Evolutionary conservation across 2,888 invertebrate genomes (phyloP).

Genomic region (Drosophila emarginata): DNA sequence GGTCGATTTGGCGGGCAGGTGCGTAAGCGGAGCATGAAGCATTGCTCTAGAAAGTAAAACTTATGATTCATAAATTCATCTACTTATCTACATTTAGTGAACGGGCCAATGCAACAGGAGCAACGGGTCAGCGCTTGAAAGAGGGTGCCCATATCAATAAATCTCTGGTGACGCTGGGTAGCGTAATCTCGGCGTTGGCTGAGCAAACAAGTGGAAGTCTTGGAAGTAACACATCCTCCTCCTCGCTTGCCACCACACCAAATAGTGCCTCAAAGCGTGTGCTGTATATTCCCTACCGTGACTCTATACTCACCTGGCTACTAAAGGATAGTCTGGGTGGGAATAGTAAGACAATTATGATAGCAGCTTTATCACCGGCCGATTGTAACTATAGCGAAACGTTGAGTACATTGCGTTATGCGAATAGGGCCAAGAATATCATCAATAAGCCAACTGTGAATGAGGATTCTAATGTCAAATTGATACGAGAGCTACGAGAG

Average conservation of each 20-base stretch:
- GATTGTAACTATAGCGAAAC: conserved; percentile 95
- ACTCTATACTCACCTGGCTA: conserved; percentile 94
- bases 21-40: conserved; percentile 65
- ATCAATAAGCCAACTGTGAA: conserved; percentile 95
- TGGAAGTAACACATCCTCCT: conserved; percentile 46
- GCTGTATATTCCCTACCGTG: conserved; percentile 93
- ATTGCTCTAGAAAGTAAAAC: conserved; percentile 9
- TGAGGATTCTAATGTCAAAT: conserved; percentile 94
- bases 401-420: conserved; percentile 92
- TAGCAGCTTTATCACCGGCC: conserved; percentile 91
- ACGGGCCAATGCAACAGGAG: conserved; percentile 93
- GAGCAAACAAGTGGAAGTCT: conserved; percentile 83
- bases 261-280: conserved; percentile 83
- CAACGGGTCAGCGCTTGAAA: conserved; percentile 94
- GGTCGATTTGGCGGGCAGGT: conserved; percentile 95
- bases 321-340: conserved; percentile 94
- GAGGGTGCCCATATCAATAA: conserved; percentile 96
- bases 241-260: conserved; percentile 76
- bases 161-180: conserved; percentile 93
- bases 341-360: conserved; percentile 96
- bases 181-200: conserved; percentile 93
- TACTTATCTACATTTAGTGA: conserved; percentile 84
- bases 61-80: not conserved
- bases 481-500: conserved; percentile 91
- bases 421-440: conserved; percentile 94